These are phyloP conservation scores for Anagyrus pseudococci DNA, from an alignment of 2,888 invertebrate genomes.

Conservation along the genomic window DNA sequence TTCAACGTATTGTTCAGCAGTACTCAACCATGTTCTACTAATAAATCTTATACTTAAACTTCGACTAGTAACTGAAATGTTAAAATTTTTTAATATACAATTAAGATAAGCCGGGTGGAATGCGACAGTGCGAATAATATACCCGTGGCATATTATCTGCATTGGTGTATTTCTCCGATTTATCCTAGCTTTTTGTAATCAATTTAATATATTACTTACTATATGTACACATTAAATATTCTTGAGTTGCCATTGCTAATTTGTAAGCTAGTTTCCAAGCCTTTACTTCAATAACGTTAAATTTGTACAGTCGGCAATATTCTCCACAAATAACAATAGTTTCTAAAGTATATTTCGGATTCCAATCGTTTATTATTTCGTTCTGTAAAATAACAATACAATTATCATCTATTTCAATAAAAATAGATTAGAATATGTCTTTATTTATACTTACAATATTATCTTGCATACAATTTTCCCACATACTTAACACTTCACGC, in stretches of 20 bases:
- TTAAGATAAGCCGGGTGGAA: no score
- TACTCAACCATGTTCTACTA: slow-evolving; percentile 48
- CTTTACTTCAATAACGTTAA: slow-evolving; percentile 47
- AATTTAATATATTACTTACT: slow-evolving; percentile 39
- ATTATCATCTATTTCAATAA: slow-evolving; percentile 1
- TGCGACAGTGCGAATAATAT: no score
- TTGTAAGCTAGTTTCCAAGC: slow-evolving; percentile 52
- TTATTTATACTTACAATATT: slow-evolving; percentile 45
- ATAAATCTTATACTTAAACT: slow-evolving; percentile 49
- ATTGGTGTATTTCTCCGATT: no score
- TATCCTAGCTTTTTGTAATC: no score
- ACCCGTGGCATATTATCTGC: no score
- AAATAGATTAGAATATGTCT: not conserved
- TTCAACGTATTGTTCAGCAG: slow-evolving; percentile 40
- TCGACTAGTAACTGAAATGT: slow-evolving; percentile 49
- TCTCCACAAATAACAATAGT: slow-evolving; percentile 52
- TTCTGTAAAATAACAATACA: slow-evolving; percentile 37
- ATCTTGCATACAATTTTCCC: slow-evolving; percentile 44
- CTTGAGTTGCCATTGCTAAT: slow-evolving; percentile 46
- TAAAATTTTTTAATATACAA: no score
- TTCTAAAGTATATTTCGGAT: slow-evolving; percentile 44
- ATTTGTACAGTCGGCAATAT: slow-evolving; percentile 52
- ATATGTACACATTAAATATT: slow-evolving; percentile 46
- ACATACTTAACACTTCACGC: slow-evolving; percentile 43
- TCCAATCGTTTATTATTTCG: slow-evolving; percentile 42